Conservation (phyloP, 2,113 vertebrate species). For the Lanius ludovicianus region DNA sequence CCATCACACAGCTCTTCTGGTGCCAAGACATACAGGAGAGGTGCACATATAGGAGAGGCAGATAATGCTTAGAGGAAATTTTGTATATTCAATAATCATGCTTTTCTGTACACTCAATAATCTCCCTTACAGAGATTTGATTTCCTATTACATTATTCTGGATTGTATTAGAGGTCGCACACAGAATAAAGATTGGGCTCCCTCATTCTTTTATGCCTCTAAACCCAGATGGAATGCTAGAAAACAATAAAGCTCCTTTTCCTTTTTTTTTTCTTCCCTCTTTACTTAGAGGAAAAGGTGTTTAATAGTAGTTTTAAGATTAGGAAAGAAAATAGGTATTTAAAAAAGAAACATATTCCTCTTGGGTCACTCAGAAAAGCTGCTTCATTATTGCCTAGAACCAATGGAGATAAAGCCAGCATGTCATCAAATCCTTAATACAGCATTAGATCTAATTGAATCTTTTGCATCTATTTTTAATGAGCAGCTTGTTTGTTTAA, state of each 20-base stretch:
- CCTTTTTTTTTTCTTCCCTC: fast-evolving
- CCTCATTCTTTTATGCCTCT: background rate
- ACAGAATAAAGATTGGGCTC: background rate
- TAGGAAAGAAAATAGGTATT: slow-evolving; percentile 17
- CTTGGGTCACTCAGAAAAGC: slow-evolving; percentile 30
- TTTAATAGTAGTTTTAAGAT: slow-evolving; percentile 3
- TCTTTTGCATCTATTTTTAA: slow-evolving; percentile 63
- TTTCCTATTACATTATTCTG: slow-evolving; percentile 3
- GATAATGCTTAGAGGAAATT: background rate
- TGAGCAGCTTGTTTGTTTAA: slow-evolving; percentile 64
- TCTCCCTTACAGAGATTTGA: background rate
- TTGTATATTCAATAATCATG: background rate
- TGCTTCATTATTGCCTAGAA: slow-evolving; percentile 23
- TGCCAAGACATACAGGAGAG: background rate
- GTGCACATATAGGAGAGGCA: background rate
- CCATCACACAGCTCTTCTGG: background rate
- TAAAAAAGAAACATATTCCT: slow-evolving; percentile 48
- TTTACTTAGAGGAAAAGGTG: slow-evolving; percentile 1
- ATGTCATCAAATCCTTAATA: slow-evolving; percentile 24
- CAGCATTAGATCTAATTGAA: slow-evolving; percentile 45
- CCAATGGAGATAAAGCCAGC: slow-evolving; percentile 26
- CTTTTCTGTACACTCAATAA: background rate
- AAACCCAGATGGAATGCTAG: background rate
- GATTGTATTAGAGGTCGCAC: background rate
- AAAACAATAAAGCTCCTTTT: background rate